These are phyloP conservation scores for Mimachlamys varia DNA, from an alignment of 2,888 invertebrate genomes.

Conservation along the genomic window DNA sequence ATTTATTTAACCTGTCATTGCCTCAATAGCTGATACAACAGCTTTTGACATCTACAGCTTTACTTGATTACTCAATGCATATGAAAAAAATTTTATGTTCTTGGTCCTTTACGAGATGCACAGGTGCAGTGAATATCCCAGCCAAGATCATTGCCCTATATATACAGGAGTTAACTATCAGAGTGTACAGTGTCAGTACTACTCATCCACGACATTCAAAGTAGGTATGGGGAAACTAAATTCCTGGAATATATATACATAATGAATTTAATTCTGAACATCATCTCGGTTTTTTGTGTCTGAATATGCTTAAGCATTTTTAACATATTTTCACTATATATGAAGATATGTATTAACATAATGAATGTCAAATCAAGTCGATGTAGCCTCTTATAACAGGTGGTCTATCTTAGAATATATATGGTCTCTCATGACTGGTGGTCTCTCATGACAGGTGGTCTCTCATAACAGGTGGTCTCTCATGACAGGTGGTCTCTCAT, in stretches of 20 bases:
- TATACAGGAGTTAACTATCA: background rate
- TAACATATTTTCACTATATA: slow-evolving; percentile 20
- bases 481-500: background rate
- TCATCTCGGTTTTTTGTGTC: background rate
- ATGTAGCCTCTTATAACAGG: background rate
- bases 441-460: background rate
- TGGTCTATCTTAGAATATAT: background rate
- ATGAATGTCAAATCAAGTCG: background rate
- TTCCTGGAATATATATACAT: slow-evolving; percentile 24
- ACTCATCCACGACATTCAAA: background rate
- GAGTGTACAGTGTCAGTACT: background rate
- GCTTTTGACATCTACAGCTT: slow-evolving; percentile 26
- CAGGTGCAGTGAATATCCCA: background rate
- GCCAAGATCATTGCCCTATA: background rate
- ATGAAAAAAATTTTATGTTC: background rate
- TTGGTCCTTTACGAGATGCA: background rate
- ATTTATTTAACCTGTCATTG: background rate
- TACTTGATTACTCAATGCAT: background rate
- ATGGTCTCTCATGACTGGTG: background rate
- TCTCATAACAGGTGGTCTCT: background rate
- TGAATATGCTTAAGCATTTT: slow-evolving; percentile 13
- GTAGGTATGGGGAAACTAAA: slow-evolving; percentile 8
- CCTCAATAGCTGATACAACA: background rate
- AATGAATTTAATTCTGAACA: slow-evolving; percentile 31
- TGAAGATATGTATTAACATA: background rate